Conservation (phyloP, 2,797 vertebrate genomes). For the Sebastes vulpes region DNA sequence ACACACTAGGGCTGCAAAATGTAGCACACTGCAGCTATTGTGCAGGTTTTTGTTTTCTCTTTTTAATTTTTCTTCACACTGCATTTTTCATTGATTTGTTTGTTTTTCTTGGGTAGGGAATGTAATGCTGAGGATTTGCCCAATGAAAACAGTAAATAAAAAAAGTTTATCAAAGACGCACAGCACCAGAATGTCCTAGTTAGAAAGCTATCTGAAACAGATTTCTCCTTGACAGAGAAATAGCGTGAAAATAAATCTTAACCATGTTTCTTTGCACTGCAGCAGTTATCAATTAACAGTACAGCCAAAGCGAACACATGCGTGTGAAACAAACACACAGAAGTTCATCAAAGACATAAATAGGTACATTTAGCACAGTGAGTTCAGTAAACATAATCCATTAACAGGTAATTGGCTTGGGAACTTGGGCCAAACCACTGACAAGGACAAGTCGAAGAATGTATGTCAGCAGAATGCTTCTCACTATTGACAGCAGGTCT, state of each 20-base stretch:
- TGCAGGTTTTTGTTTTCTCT: neutral
- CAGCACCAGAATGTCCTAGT: conserved; percentile 34
- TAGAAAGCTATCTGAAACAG: conserved; percentile 34
- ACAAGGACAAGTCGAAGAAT: neutral
- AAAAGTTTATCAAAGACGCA: conserved; percentile 31
- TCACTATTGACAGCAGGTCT: neutral
- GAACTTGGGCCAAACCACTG: neutral
- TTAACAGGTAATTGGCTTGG: conserved; percentile 19
- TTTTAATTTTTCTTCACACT: neutral
- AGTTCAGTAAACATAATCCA: conserved; percentile 4
- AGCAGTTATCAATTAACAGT: neutral
- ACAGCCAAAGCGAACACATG: neutral
- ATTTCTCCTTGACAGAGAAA: conserved; percentile 25
- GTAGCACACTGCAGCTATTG: neutral
- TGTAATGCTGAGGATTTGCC: conserved; percentile 32
- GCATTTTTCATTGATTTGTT: neutral
- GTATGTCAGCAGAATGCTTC: conserved; percentile 6
- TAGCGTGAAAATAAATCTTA: neutral
- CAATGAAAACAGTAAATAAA: conserved; percentile 34
- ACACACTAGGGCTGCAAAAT: neutral
- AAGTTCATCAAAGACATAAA: neutral
- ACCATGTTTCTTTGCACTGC: neutral
- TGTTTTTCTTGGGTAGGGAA: neutral
- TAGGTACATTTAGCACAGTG: neutral
- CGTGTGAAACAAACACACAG: neutral